phyloP scores from a whole-genome alignment of 2,797 vertebrate species.

The Sylvilagus floridanus region DNA sequence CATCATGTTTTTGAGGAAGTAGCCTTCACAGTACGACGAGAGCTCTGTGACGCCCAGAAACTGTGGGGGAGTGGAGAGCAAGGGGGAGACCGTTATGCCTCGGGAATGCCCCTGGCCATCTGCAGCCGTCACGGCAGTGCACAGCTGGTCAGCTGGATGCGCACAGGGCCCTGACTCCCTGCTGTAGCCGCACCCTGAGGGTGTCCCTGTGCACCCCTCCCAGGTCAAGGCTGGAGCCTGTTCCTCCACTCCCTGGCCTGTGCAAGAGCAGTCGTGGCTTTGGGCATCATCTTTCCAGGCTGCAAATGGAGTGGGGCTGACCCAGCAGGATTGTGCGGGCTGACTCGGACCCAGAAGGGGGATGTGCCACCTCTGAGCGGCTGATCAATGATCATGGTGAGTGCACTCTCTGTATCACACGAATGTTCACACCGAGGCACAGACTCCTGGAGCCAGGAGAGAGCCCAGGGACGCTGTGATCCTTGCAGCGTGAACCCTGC shows the following conservation, averaged over 20 bases:
- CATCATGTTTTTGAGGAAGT: conserved; percentile 99
- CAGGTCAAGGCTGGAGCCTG: neutral
- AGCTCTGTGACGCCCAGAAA: conserved; percentile 96
- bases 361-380: neutral
- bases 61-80: conserved; percentile 86
- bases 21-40: conserved; percentile 97
- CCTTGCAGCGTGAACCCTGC: neutral
- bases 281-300: neutral
- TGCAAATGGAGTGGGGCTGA: neutral
- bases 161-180: no score
- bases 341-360: neutral
- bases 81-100: conserved; percentile 12
- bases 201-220: neutral
- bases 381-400: neutral
- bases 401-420: no score
- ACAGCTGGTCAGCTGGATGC: accelerated
- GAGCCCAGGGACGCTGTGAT: neutral
- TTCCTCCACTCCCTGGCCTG: neutral
- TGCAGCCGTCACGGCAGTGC: accelerated
- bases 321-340: neutral
- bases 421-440: neutral
- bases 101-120: neutral
- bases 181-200: neutral
- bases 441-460: neutral
- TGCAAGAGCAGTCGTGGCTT: neutral